phyloP scores from a whole-genome alignment of 1,140 invertebrate genomes.

The Polyergus mexicanus region DNA sequence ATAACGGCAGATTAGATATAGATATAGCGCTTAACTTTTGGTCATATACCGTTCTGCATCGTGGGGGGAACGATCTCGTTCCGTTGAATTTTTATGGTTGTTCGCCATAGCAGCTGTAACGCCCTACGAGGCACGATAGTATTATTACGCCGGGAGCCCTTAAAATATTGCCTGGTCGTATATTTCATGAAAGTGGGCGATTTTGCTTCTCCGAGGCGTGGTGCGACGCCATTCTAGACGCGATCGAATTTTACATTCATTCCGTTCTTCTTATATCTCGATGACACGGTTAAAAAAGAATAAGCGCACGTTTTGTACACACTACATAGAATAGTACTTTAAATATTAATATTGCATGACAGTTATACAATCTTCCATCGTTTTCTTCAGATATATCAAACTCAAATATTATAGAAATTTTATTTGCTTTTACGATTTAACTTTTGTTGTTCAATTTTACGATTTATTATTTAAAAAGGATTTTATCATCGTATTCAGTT shows the following conservation, averaged over 20 bases:
- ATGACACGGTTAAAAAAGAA: constrained; percentile 40
- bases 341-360: not conserved
- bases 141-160: constrained; percentile 73
- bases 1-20: constrained; percentile 70
- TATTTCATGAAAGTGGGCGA: constrained; percentile 73
- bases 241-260: constrained; percentile 67
- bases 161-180: constrained; percentile 75
- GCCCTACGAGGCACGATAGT: constrained; percentile 67
- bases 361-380: not conserved
- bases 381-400: not conserved
- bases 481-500: not conserved
- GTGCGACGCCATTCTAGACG: constrained; percentile 31
- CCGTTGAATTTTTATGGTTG: constrained; percentile 77
- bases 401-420: not conserved
- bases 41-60: constrained; percentile 60
- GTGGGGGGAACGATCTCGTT: constrained; percentile 66
- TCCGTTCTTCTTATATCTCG: constrained; percentile 26
- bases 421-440: not conserved
- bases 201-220: constrained; percentile 62
- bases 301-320: not conserved
- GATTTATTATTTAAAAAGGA: not conserved
- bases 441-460: not conserved
- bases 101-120: constrained; percentile 72
- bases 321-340: not conserved
- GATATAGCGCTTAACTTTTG: constrained; percentile 66